Evolutionary conservation across 1,140 invertebrate species (phyloP).

Genomic region (Bombyx mori): DNA sequence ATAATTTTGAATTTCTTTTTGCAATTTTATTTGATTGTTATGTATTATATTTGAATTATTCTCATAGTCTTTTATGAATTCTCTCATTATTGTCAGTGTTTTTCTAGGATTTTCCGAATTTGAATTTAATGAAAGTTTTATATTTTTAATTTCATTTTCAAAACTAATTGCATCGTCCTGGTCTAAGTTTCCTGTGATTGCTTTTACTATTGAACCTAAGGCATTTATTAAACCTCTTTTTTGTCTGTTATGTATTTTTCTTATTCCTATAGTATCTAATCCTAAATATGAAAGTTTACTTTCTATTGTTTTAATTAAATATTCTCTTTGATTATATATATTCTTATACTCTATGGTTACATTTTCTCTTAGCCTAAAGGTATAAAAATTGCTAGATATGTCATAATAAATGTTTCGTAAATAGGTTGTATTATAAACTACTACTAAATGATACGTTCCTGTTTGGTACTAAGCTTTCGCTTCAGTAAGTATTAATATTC

Average conservation of each 20-base stretch:
- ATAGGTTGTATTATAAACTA: slow-evolving; percentile 17
- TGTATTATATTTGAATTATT: slow-evolving; percentile 10
- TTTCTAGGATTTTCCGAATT: slow-evolving; percentile 1
- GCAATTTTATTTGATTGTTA: slow-evolving; percentile 5
- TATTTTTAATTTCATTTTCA: slow-evolving; percentile 16
- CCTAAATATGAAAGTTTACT: slow-evolving; percentile 24
- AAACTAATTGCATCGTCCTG: slow-evolving; percentile 4
- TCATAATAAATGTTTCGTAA: slow-evolving; percentile 16
- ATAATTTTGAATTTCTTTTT: not conserved
- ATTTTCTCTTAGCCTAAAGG: slow-evolving; percentile 16
- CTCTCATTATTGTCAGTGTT: slow-evolving; percentile 11
- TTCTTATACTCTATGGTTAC: not conserved
- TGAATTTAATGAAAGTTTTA: not conserved
- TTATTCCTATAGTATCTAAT: slow-evolving; percentile 10
- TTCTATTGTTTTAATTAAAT: slow-evolving; percentile 19
- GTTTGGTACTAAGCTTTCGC: slow-evolving; percentile 14
- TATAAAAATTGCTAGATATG: slow-evolving; percentile 18
- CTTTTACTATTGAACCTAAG: slow-evolving; percentile 8
- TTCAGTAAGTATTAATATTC: slow-evolving; percentile 19
- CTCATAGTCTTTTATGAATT: slow-evolving; percentile 15
- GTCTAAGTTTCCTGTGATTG: slow-evolving; percentile 7
- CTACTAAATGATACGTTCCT: slow-evolving; percentile 13
- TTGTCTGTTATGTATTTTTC: slow-evolving; percentile 1
- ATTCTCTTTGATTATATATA: slow-evolving; percentile 15
- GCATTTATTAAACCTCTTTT: slow-evolving; percentile 3